These are phyloP conservation scores for Yasuhikotakia modesta DNA, from an alignment of 2,797 vertebrate species.

Conservation along the genomic window DNA sequence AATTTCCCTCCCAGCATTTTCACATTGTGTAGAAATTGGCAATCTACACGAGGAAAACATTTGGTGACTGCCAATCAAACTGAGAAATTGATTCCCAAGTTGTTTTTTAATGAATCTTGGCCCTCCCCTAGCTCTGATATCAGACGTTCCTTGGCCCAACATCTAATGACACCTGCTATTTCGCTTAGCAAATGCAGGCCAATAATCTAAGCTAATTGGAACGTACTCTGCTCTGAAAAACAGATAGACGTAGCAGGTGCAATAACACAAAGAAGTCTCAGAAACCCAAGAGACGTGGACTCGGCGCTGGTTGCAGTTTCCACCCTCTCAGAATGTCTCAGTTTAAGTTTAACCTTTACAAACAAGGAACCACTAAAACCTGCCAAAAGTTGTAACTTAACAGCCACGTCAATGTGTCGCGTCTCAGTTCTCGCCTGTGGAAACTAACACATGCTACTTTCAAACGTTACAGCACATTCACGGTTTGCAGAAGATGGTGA, in stretches of 20 bases:
- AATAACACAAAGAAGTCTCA: conserved; percentile 57
- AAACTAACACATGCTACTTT: conserved; percentile 10
- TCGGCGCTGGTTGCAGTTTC: conserved; percentile 34
- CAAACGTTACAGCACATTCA: background rate
- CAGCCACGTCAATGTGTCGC: conserved; percentile 17
- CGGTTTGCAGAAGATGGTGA: conserved; percentile 11
- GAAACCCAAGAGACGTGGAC: conserved; percentile 44
- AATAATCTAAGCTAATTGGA: conserved; percentile 33
- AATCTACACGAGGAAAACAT: background rate
- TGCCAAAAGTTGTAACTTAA: conserved; percentile 30
- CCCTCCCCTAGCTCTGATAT: background rate
- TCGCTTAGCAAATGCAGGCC: background rate
- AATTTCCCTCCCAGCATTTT: background rate
- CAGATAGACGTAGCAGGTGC: conserved; percentile 54
- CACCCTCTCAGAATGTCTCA: conserved; percentile 45
- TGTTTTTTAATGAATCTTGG: background rate
- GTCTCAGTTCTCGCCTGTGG: conserved; percentile 24
- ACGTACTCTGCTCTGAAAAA: conserved; percentile 11
- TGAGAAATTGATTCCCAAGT: background rate
- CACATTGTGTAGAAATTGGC: background rate
- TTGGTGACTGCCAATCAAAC: background rate
- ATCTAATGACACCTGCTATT: conserved; percentile 20
- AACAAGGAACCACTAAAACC: conserved; percentile 52
- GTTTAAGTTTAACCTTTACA: conserved; percentile 32
- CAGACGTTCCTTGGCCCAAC: conserved; percentile 1